Percentiles rank a stretch among this genome's conserved stretches.
phyloP scores from a whole-genome alignment of 2,113 vertebrate genomes.

The Pheucticus melanocephalus region DNA sequence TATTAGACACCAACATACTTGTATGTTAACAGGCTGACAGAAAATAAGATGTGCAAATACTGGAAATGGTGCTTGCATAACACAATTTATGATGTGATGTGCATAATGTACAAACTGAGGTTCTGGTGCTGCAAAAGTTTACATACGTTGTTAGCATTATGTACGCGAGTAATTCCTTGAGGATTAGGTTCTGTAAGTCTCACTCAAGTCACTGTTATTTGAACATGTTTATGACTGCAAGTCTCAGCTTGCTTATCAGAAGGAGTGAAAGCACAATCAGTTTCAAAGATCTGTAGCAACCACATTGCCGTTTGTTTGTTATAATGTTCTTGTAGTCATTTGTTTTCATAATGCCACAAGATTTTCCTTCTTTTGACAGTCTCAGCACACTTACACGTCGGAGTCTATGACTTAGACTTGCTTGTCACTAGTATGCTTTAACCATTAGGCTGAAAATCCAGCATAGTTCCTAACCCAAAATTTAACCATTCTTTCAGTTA shows the following conservation, averaged over 20 bases:
- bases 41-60: conserved; percentile 16
- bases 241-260: background rate
- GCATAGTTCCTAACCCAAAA: background rate
- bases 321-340: background rate
- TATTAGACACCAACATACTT: background rate
- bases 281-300: background rate
- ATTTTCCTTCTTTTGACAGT: background rate
- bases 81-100: conserved; percentile 19
- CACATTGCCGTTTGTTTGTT: background rate
- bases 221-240: background rate
- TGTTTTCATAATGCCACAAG: background rate
- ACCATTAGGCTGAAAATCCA: background rate
- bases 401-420: background rate
- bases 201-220: background rate
- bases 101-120: background rate
- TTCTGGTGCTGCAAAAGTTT: background rate
- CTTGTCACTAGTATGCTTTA: background rate
- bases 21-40: background rate
- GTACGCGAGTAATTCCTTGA: background rate
- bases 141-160: conserved; percentile 8
- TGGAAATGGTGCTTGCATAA: background rate
- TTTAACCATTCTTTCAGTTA: background rate
- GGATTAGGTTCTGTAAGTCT: background rate
- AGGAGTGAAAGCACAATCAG: background rate
- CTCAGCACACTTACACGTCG: background rate